These are phyloP conservation scores for Brachycybe producta DNA, from an alignment of 2,888 invertebrate species.

Conservation along the genomic window DNA sequence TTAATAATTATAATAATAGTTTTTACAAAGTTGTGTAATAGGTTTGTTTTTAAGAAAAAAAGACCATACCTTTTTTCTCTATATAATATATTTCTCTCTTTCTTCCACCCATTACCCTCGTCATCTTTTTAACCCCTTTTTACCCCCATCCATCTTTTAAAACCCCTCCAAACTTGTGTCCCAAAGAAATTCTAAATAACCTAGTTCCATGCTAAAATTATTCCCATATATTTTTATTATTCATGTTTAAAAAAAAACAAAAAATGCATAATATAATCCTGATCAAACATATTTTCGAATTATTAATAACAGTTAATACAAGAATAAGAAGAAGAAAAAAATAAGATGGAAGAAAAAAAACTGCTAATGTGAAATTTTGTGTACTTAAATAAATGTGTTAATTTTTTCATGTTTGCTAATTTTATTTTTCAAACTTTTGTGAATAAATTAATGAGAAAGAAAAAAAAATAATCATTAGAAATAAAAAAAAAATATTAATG, in stretches of 20 bases:
- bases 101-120: neutral
- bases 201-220: conserved; percentile 25
- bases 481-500: conserved; percentile 5
- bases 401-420: conserved; percentile 20
- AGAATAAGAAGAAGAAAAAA: too few relatives aligned
- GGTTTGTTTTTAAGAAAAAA: conserved; percentile 16
- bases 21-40: conserved; percentile 18
- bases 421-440: conserved; percentile 19
- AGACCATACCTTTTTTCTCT: too few relatives aligned
- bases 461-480: conserved; percentile 9
- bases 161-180: too few relatives aligned
- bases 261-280: conserved; percentile 17
- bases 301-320: conserved; percentile 16
- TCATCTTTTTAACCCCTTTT: too few relatives aligned
- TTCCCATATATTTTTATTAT: conserved; percentile 26
- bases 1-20: neutral
- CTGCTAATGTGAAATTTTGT: conserved; percentile 18
- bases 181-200: conserved; percentile 13
- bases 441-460: conserved; percentile 11
- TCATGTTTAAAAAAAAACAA: conserved; percentile 26
- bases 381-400: conserved; percentile 18
- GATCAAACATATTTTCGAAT: conserved; percentile 16
- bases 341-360: too few relatives aligned
- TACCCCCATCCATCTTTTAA: too few relatives aligned
- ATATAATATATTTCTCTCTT: conserved; percentile 6